A percentile compares a stretch with the other conserved stretches of the same genome.
phyloP scores from a whole-genome alignment of 2,888 invertebrate species.

The Cerastis rubricosa region DNA sequence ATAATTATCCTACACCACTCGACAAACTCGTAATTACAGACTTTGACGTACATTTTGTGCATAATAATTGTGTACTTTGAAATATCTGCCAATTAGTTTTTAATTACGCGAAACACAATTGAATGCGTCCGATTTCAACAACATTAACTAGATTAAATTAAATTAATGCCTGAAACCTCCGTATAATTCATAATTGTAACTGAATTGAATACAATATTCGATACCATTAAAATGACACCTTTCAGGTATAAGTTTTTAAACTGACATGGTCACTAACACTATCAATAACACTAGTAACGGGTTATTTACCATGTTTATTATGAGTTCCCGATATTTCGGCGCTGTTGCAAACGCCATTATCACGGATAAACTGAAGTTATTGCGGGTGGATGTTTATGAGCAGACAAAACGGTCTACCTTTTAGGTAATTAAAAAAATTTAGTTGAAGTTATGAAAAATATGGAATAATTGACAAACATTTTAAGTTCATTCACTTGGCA shows the following conservation, averaged over 20 bases:
- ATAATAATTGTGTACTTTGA: neutral
- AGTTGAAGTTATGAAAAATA: neutral
- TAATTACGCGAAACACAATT: constrained; percentile 20
- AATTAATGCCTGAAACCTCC: neutral
- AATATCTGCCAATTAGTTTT: constrained; percentile 10
- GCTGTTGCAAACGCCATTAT: too few relatives aligned
- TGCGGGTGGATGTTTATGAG: too few relatives aligned
- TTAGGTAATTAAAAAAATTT: too few relatives aligned
- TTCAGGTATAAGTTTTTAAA: too few relatives aligned
- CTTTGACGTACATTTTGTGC: neutral
- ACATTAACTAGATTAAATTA: neutral
- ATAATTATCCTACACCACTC: neutral
- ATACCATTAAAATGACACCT: neutral
- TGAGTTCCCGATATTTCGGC: too few relatives aligned
- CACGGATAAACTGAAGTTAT: too few relatives aligned
- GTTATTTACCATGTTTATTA: too few relatives aligned
- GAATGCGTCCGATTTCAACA: neutral
- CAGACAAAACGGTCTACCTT: too few relatives aligned
- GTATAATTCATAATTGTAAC: neutral
- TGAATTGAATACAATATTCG: neutral
- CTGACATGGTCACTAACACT: too few relatives aligned
- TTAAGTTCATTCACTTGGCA: neutral
- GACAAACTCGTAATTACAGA: neutral
- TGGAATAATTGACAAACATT: neutral
- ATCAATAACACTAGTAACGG: too few relatives aligned